Conservation (phyloP, 2,797 vertebrate genomes). For the Phylloscopus collybita region DNA sequence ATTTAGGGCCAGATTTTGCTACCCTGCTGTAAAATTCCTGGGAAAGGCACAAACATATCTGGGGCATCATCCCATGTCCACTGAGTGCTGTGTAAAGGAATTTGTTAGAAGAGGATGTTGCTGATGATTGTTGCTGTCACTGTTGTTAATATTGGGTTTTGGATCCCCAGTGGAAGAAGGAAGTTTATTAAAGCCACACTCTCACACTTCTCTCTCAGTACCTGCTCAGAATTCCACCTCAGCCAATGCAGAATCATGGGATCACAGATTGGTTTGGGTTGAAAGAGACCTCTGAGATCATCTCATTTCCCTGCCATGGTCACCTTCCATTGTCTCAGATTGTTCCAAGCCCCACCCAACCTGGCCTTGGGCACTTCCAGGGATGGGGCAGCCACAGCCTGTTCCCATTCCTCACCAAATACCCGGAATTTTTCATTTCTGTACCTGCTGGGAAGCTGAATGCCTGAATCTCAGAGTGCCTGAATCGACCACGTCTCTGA, state of each 20-base stretch:
- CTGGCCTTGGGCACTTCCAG: background rate
- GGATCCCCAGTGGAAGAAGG: background rate
- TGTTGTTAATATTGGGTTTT: background rate
- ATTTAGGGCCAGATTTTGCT: background rate
- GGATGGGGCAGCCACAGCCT: background rate
- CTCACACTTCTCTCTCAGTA: background rate
- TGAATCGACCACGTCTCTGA: fast-evolving
- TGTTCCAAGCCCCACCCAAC: fast-evolving
- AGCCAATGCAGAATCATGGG: fast-evolving
- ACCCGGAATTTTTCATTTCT: background rate
- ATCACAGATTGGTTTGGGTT: background rate
- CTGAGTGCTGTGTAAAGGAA: background rate
- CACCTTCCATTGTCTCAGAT: background rate
- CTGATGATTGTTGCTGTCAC: too few relatives aligned
- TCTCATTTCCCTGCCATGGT: background rate
- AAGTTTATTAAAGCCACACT: background rate
- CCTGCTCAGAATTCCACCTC: background rate
- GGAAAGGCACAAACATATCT: background rate
- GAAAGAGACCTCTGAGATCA: background rate
- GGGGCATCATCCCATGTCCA: background rate
- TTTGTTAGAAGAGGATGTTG: background rate
- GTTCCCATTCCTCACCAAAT: background rate
- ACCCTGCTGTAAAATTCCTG: background rate
- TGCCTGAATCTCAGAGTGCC: background rate
- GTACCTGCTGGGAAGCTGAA: background rate